Evolutionary conservation across 2,113 vertebrate genomes (phyloP).

Genomic region (Brachyhypopomus gauderio): DNA sequence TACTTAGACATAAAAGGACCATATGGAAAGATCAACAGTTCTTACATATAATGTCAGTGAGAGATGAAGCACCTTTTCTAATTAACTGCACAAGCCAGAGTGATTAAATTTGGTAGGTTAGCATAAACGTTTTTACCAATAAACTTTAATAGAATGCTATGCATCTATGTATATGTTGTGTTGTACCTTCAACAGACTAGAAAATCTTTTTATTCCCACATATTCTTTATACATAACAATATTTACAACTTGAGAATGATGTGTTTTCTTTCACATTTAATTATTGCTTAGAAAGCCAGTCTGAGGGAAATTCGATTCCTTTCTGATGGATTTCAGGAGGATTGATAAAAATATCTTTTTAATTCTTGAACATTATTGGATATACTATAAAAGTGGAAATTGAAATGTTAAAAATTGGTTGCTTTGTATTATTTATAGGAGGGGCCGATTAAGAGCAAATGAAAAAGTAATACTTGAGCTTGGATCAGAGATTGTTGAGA

Average conservation of each 20-base stretch:
- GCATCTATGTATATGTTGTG: not conserved
- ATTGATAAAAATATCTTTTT: too few species aligned
- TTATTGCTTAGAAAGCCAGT: not conserved
- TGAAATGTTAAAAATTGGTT: not conserved
- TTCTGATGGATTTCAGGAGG: too few species aligned
- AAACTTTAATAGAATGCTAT: not conserved
- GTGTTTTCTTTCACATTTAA: not conserved
- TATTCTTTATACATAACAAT: not conserved
- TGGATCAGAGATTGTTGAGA: not conserved
- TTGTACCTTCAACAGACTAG: not conserved
- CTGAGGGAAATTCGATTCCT: not conserved
- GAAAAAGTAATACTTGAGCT: not conserved
- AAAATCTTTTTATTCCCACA: not conserved
- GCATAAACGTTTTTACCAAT: not conserved
- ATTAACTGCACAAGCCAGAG: not conserved
- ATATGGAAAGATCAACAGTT: slow-evolving; percentile 27
- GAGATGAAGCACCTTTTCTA: not conserved
- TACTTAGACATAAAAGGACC: slow-evolving; percentile 34
- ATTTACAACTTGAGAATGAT: not conserved
- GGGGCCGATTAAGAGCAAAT: not conserved
- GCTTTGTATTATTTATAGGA: not conserved
- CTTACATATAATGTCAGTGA: not conserved
- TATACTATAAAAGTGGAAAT: too few species aligned
- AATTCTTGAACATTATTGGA: too few species aligned
- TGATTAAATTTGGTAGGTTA: slow-evolving; percentile 7